These are phyloP conservation scores for Helicoverpa armigera DNA, from an alignment of 1,140 invertebrate genomes.

Conservation along the genomic window DNA sequence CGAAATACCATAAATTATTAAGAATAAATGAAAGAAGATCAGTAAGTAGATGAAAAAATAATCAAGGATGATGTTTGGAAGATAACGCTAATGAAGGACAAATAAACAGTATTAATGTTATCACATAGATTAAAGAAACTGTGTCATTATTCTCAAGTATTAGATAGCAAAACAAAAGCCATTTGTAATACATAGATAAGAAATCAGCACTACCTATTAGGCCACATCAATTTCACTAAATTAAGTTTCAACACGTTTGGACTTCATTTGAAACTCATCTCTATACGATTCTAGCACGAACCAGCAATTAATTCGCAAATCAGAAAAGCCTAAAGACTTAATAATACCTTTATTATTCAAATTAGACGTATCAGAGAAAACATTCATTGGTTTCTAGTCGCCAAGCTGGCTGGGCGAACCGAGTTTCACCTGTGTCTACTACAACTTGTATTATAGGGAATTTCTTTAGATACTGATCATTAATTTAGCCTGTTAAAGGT, in stretches of 20 bases:
- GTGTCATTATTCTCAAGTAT: too few species aligned
- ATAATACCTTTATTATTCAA: slow-evolving; percentile 31
- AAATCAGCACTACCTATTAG: too few species aligned
- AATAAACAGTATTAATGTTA: too few species aligned
- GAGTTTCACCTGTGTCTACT: slow-evolving; percentile 30
- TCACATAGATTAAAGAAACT: too few species aligned
- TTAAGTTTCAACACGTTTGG: neutral
- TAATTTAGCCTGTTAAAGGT: neutral
- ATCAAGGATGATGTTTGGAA: too few species aligned
- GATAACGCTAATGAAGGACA: too few species aligned
- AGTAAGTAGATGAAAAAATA: too few species aligned
- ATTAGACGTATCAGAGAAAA: slow-evolving; percentile 17
- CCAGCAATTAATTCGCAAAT: slow-evolving; percentile 20
- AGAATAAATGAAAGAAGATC: too few species aligned
- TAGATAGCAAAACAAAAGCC: too few species aligned
- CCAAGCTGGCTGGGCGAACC: slow-evolving; percentile 23
- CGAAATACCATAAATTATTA: too few species aligned
- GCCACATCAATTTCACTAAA: too few species aligned
- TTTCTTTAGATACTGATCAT: slow-evolving; percentile 13
- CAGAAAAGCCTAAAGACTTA: slow-evolving; percentile 10
- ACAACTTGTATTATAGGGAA: neutral
- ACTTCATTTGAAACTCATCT: neutral
- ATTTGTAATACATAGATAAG: too few species aligned
- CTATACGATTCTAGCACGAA: neutral
- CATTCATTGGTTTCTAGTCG: slow-evolving; percentile 24